Conservation (phyloP, 2,797 vertebrate species). For the Cryptoprocta ferox region DNA sequence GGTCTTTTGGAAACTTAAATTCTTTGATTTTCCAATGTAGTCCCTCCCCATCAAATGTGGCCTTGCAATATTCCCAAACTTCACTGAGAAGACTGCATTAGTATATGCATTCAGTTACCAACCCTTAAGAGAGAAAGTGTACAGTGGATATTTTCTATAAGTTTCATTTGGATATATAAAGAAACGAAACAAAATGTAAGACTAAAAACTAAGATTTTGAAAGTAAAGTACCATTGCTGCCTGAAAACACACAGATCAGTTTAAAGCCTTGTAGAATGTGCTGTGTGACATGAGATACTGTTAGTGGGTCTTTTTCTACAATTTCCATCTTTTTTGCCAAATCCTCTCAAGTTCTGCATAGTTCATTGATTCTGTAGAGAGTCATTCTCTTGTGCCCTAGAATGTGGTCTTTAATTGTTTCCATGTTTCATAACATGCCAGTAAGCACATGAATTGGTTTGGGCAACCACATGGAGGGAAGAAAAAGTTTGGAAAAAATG, state of each 20-base stretch:
- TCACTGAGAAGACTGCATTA: slow-evolving; percentile 37
- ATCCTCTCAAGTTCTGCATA: slow-evolving; percentile 70
- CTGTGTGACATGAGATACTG: slow-evolving; percentile 18
- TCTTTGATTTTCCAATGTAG: slow-evolving; percentile 73
- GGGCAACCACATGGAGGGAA: slow-evolving; percentile 58
- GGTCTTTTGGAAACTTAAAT: slow-evolving; percentile 75
- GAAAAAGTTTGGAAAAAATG: slow-evolving; percentile 59
- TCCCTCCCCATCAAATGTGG: slow-evolving; percentile 63
- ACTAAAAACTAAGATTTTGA: slow-evolving; percentile 20
- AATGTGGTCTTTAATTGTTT: slow-evolving; percentile 79
- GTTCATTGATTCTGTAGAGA: slow-evolving; percentile 62
- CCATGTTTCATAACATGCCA: slow-evolving; percentile 79
- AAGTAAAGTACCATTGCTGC: background rate
- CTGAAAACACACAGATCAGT: slow-evolving; percentile 46
- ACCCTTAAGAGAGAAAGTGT: background rate
- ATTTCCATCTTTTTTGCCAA: slow-evolving; percentile 68
- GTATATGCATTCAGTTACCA: background rate
- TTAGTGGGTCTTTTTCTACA: slow-evolving; percentile 60
- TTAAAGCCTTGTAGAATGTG: slow-evolving; percentile 50
- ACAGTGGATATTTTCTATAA: slow-evolving; percentile 63
- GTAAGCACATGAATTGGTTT: slow-evolving; percentile 66
- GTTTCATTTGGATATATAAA: slow-evolving; percentile 62
- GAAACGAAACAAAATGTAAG: slow-evolving; percentile 32
- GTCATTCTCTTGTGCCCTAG: background rate
- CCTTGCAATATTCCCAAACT: slow-evolving; percentile 48